Conservation (phyloP, 2,797 vertebrate species). For the Lutjanus argentimaculatus region DNA sequence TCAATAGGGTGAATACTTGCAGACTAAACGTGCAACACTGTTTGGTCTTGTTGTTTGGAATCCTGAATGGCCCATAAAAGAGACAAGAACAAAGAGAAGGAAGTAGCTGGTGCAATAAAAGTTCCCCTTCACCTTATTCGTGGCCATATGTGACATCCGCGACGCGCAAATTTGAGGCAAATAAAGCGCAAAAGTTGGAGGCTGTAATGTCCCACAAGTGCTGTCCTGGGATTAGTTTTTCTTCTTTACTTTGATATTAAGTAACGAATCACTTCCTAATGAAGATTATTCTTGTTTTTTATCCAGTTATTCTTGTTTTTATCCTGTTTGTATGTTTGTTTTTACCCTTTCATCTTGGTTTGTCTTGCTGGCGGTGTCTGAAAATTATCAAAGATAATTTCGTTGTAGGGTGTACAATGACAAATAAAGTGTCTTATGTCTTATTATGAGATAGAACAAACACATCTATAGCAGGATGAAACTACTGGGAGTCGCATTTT, state of each 20-base stretch:
- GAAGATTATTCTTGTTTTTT: neutral
- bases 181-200: constrained; percentile 58
- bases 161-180: constrained; percentile 61
- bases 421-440: too few species aligned
- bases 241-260: neutral
- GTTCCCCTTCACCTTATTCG: constrained; percentile 76
- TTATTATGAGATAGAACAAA: neutral
- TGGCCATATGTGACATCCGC: constrained; percentile 83
- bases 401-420: too few species aligned
- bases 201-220: neutral
- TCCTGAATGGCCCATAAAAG: constrained; percentile 82
- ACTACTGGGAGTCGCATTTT: neutral
- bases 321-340: too few species aligned
- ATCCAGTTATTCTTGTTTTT: too few species aligned
- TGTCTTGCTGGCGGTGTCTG: too few species aligned
- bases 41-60: constrained; percentile 79
- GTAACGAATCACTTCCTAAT: constrained; percentile 1
- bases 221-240: neutral
- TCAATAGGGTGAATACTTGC: constrained; percentile 65
- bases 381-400: too few species aligned
- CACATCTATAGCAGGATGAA: neutral
- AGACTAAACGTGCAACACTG: constrained; percentile 74
- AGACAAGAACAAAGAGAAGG: constrained; percentile 85
- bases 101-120: constrained; percentile 85
- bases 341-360: too few species aligned